Evolutionary conservation across 2,888 invertebrate species (phyloP).

Genomic region (Phaedon cochleariae): DNA sequence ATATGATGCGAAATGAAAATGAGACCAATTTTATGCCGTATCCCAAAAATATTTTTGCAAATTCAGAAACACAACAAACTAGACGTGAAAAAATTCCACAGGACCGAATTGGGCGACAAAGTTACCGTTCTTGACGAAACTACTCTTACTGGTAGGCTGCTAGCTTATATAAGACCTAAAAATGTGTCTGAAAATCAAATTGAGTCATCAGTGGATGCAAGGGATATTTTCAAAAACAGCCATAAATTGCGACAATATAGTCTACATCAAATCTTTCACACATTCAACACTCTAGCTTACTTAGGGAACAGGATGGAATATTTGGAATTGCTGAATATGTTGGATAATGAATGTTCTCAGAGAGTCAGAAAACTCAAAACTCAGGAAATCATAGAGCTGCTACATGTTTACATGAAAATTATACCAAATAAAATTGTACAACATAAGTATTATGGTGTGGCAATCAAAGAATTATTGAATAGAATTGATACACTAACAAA

Average conservation of each 20-base stretch:
- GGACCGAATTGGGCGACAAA: slow-evolving; percentile 25
- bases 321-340: slow-evolving; percentile 43
- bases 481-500: slow-evolving; percentile 46
- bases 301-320: slow-evolving; percentile 32
- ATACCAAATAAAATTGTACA: slow-evolving; percentile 53
- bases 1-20: too few relatives aligned
- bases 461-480: slow-evolving; percentile 47
- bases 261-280: background rate
- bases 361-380: slow-evolving; percentile 46
- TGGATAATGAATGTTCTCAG: slow-evolving; percentile 55
- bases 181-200: background rate
- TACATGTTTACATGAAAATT: slow-evolving; percentile 52
- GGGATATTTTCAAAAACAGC: background rate
- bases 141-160: slow-evolving; percentile 49
- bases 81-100: background rate
- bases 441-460: slow-evolving; percentile 52
- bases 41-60: background rate
- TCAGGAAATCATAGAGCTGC: slow-evolving; percentile 48
- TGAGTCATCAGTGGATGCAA: background rate
- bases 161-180: slow-evolving; percentile 41
- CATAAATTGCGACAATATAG: background rate
- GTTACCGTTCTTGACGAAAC: slow-evolving; percentile 27
- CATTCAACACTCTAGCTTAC: background rate
- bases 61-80: background rate
- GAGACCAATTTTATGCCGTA: background rate